Evolutionary conservation across 2,888 invertebrate genomes (phyloP).

Genomic region (Torymus aiolomorphi): DNA sequence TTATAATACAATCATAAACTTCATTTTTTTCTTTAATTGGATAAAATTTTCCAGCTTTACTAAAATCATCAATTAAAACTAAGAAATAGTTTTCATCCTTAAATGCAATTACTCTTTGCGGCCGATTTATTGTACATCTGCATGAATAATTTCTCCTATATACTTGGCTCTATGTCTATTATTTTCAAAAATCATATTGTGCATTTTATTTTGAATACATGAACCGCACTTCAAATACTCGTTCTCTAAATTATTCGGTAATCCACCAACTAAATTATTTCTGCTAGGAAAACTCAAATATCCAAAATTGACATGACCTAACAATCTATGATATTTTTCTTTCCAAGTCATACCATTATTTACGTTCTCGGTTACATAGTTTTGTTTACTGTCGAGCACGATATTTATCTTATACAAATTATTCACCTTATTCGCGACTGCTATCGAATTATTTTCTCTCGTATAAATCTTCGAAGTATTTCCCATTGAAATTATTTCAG

Average conservation of each 20-base stretch:
- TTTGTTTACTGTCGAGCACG: conserved; percentile 17
- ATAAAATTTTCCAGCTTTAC: background rate
- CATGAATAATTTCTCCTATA: background rate
- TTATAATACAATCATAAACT: background rate
- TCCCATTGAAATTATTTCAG: too few relatives aligned
- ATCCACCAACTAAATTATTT: conserved; percentile 15
- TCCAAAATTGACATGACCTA: conserved; percentile 29
- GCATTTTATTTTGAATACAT: too few relatives aligned
- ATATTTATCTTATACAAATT: conserved; percentile 25
- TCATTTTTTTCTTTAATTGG: conserved; percentile 1
- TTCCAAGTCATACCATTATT: conserved; percentile 6
- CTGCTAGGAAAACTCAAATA: conserved; percentile 18
- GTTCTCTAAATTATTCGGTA: too few relatives aligned
- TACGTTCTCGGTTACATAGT: conserved; percentile 12
- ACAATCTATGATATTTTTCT: conserved; percentile 24
- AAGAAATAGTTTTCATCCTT: conserved; percentile 5
- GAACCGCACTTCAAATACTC: too few relatives aligned
- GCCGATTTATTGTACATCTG: conserved; percentile 10
- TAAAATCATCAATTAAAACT: background rate
- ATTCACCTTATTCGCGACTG: conserved; percentile 7
- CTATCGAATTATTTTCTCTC: conserved; percentile 21
- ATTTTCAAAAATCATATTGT: background rate
- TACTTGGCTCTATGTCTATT: background rate
- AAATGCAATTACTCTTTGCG: background rate
- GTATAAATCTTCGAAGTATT: too few relatives aligned